phyloP scores from a whole-genome alignment of 2,797 vertebrate species.

The Phalanger gymnotis region DNA sequence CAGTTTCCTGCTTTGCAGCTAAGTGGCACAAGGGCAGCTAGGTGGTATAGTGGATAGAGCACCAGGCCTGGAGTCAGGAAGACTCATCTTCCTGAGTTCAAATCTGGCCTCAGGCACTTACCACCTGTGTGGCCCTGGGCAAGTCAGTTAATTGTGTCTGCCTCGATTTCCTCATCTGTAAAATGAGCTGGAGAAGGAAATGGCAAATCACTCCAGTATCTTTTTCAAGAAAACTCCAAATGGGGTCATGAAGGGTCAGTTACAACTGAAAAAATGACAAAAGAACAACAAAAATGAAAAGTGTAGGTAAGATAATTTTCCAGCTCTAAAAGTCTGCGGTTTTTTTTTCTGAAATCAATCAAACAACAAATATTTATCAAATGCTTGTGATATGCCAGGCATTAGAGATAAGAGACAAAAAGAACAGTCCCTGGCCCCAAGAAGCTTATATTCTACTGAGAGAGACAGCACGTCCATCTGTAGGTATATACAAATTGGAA shows the following conservation, averaged over 20 bases:
- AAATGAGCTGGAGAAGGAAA: too few relatives aligned
- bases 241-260: too few relatives aligned
- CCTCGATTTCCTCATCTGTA: too few relatives aligned
- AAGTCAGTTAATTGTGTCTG: neutral
- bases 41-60: neutral
- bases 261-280: neutral
- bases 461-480: too few relatives aligned
- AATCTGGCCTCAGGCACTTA: neutral
- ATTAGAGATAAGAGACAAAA: too few relatives aligned
- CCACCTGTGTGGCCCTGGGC: neutral
- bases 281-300: neutral
- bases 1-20: neutral
- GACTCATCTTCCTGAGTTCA: neutral
- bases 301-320: neutral
- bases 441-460: too few relatives aligned
- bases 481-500: too few relatives aligned
- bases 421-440: too few relatives aligned
- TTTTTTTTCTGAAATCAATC: neutral
- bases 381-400: too few relatives aligned
- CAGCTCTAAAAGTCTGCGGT: neutral
- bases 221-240: too few relatives aligned
- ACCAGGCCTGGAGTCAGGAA: too few relatives aligned
- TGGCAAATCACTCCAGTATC: too few relatives aligned
- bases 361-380: neutral
- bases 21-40: neutral